These are phyloP conservation scores for Coilia nasus DNA, from an alignment of 2,797 vertebrate genomes.

Conservation along the genomic window DNA sequence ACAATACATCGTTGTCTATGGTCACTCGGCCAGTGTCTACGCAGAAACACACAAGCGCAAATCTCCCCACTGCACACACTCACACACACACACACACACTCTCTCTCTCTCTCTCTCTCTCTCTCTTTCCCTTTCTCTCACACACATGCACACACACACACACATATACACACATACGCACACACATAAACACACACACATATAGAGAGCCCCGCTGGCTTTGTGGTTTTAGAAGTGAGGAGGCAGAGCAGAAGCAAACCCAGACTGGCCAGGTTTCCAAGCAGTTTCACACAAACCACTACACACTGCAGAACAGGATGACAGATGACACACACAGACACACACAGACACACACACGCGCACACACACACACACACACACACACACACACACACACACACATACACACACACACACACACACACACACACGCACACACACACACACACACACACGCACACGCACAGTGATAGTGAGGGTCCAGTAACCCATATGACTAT, in stretches of 20 bases:
- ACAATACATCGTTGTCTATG: conserved; percentile 72
- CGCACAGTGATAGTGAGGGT: background rate
- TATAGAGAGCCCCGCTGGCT: conserved; percentile 57
- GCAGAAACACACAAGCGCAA: conserved; percentile 56
- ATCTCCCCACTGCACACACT: conserved; percentile 42
- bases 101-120: background rate
- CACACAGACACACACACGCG: background rate
- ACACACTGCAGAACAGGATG: conserved; percentile 13
- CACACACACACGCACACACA: background rate
- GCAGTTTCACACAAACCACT: conserved; percentile 20
- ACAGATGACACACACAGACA: background rate
- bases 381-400: background rate
- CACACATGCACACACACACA: background rate
- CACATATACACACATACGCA: background rate
- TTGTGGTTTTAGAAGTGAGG: conserved; percentile 68
- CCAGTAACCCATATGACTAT: background rate
- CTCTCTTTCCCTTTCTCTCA: background rate
- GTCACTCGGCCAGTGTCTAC: conserved; percentile 68
- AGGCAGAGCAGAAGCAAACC: conserved; percentile 73
- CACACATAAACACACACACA: background rate
- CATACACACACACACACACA: background rate
- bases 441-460: background rate
- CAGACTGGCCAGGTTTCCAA: conserved; percentile 36
- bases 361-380: conserved; percentile 11
- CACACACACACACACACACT: too few species aligned